A percentile compares a stretch with the other conserved stretches of the same genome.
Conservation (phyloP, 2,797 vertebrate species). For the Miichthys miiuy region DNA sequence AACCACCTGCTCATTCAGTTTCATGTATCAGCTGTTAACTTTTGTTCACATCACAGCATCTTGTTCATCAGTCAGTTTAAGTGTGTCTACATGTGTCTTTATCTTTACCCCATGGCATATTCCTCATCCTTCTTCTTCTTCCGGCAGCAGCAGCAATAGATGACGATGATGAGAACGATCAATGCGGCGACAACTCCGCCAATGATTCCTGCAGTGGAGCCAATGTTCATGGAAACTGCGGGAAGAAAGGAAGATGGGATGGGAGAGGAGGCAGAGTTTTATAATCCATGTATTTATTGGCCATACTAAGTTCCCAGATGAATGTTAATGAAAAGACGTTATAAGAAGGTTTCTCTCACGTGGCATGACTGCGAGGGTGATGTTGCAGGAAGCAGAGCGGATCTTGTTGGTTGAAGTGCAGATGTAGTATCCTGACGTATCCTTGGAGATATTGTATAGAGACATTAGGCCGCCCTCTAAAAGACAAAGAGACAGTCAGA, state of each 20-base stretch:
- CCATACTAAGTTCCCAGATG: not conserved
- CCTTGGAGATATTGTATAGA: conserved; percentile 89
- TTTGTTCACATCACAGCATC: not conserved
- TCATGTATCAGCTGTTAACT: not conserved
- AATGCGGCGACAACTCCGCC: conserved; percentile 76
- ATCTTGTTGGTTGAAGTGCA: conserved; percentile 89
- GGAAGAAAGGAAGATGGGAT: conserved; percentile 43
- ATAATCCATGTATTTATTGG: not conserved
- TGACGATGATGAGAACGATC: conserved; percentile 78
- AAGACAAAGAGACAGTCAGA: conserved; percentile 21
- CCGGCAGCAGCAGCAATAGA: conserved; percentile 89
- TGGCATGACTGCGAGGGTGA: conserved; percentile 86
- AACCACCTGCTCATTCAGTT: not conserved
- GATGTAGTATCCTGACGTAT: conserved; percentile 88
- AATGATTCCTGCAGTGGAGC: conserved; percentile 86
- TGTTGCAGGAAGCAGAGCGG: conserved; percentile 83
- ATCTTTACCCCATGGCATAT: conserved; percentile 85
- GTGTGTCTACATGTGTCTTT: not conserved
- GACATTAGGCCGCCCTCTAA: conserved; percentile 81
- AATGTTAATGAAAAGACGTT: not conserved
- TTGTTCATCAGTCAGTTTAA: not conserved
- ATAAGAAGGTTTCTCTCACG: conserved; percentile 70
- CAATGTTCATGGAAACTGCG: conserved; percentile 91
- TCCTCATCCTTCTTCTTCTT: conserved; percentile 69
- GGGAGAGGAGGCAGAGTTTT: not conserved